Conservation (phyloP, 2,113 vertebrate species). For the Elanus axillaris region DNA sequence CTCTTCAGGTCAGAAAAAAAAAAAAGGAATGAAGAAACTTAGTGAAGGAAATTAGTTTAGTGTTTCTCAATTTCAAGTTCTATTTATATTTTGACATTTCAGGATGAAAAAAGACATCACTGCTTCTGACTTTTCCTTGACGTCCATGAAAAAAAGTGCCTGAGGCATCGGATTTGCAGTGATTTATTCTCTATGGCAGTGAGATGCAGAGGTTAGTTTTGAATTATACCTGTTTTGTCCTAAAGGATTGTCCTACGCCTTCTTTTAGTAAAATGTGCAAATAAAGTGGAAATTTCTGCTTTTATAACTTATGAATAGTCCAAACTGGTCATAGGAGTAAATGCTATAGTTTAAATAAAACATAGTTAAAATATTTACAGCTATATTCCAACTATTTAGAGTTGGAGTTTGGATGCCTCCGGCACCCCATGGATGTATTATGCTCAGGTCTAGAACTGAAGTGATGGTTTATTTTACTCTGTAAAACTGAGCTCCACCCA, state of each 20-base stretch:
- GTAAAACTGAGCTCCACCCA: neutral
- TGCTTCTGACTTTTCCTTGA: neutral
- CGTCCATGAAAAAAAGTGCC: neutral
- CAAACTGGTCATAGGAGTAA: neutral
- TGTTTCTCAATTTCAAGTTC: neutral
- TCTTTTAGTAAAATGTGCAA: neutral
- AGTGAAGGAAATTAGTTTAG: neutral
- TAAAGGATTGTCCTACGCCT: neutral
- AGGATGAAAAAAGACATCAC: neutral
- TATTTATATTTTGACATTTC: neutral
- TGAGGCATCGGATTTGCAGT: fast-evolving
- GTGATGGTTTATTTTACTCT: neutral
- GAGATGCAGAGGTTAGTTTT: neutral
- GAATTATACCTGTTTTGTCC: neutral
- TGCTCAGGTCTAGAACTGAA: neutral
- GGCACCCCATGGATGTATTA: neutral
- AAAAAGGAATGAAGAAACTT: neutral
- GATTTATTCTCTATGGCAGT: neutral
- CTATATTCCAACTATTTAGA: neutral
- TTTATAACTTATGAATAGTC: neutral
- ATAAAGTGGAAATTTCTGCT: neutral
- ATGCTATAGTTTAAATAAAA: neutral
- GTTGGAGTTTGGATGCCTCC: neutral
- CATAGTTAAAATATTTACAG: neutral
- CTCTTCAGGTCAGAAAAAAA: neutral